Percentiles rank a stretch among this genome's conserved stretches.
These are phyloP conservation scores for Miniopterus natalensis DNA, from an alignment of 2,113 vertebrate species.

Conservation along the genomic window DNA sequence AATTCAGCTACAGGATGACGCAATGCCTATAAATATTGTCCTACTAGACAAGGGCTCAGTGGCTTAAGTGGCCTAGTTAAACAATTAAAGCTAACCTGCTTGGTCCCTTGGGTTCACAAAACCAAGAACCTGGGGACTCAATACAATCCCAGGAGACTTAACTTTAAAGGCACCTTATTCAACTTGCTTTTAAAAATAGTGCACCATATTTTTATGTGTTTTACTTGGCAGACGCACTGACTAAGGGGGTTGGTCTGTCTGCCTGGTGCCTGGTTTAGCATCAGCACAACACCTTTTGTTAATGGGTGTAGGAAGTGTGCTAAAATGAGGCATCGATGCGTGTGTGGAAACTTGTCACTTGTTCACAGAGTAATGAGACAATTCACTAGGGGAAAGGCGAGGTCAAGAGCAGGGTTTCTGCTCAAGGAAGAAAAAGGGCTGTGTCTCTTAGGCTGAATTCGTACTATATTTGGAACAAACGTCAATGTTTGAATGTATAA, in stretches of 20 bases:
- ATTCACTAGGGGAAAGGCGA: neutral
- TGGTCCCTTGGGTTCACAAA: slow-evolving; percentile 52
- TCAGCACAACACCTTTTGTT: slow-evolving; percentile 11
- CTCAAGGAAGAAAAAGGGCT: neutral
- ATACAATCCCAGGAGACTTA: slow-evolving; percentile 55
- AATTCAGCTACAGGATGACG: slow-evolving; percentile 52
- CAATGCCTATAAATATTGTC: slow-evolving; percentile 75
- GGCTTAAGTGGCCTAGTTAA: slow-evolving; percentile 69
- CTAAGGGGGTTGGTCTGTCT: neutral
- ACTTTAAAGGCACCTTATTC: slow-evolving; percentile 72
- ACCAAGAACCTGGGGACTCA: slow-evolving; percentile 59
- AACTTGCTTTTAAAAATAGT: slow-evolving; percentile 77
- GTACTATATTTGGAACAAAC: neutral
- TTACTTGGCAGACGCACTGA: slow-evolving; percentile 47
- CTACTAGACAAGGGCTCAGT: neutral
- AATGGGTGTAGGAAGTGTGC: slow-evolving; percentile 2
- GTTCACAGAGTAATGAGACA: slow-evolving; percentile 11
- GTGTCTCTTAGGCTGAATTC: neutral
- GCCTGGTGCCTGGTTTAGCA: slow-evolving; percentile 29
- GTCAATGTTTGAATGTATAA: neutral
- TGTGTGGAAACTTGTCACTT: neutral
- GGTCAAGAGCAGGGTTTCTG: slow-evolving; percentile 22
- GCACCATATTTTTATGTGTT: slow-evolving; percentile 37
- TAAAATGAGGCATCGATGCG: neutral
- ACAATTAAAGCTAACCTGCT: slow-evolving; percentile 65